Conservation (phyloP, 2,888 invertebrate species). For the Stenotaenia linearis region DNA sequence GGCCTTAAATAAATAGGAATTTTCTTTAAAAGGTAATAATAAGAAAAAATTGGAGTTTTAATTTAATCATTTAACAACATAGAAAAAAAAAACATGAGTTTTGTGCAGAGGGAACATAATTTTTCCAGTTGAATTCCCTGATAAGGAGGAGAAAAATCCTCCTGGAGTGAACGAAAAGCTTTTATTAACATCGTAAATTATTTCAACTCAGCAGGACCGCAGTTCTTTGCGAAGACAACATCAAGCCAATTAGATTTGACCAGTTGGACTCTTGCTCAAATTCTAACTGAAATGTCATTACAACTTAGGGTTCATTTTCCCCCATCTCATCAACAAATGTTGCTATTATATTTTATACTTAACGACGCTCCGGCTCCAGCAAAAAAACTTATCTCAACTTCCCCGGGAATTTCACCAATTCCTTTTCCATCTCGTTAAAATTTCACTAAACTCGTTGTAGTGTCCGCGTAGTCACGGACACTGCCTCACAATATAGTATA, state of each 20-base stretch:
- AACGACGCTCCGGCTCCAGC: background rate
- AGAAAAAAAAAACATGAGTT: background rate
- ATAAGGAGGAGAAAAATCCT: constrained; percentile 26
- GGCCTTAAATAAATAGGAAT: background rate
- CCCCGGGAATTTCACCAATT: background rate
- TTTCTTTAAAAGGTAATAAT: background rate
- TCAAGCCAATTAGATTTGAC: constrained; percentile 20
- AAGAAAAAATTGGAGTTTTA: background rate
- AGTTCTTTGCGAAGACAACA: constrained; percentile 17
- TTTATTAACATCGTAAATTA: constrained; percentile 22
- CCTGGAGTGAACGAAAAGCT: constrained; percentile 24
- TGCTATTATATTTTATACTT: background rate
- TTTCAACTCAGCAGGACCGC: constrained; percentile 26
- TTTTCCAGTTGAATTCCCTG: constrained; percentile 4
- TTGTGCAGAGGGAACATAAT: background rate
- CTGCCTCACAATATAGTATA: too few relatives aligned
- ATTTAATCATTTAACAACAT: constrained; percentile 13
- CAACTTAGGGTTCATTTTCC: background rate
- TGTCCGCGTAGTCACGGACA: too few relatives aligned
- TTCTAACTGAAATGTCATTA: constrained; percentile 8
- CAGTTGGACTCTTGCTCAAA: constrained; percentile 10
- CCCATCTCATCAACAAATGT: background rate
- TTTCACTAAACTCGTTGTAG: too few relatives aligned
- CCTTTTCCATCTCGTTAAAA: background rate
- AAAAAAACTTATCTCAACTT: too few relatives aligned